phyloP scores from a whole-genome alignment of 2,113 vertebrate species.

The Columba janthina region DNA sequence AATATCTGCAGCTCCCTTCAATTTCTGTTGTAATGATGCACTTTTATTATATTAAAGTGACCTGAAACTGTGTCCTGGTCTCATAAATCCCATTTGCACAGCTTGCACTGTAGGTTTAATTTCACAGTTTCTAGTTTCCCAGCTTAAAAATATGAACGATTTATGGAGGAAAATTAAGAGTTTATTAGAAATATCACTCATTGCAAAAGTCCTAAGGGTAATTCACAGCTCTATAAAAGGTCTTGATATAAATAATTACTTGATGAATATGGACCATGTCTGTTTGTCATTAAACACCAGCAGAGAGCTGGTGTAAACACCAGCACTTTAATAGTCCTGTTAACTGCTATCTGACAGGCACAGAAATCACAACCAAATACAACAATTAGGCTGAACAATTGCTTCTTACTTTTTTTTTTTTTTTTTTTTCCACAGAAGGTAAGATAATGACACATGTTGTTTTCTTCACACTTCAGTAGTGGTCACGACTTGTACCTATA shows the following conservation, averaged over 20 bases:
- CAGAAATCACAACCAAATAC: constrained; percentile 7
- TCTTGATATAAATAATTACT: constrained; percentile 70
- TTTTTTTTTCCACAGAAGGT: constrained; percentile 1
- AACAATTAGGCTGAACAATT: constrained; percentile 45
- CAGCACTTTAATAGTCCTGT: constrained; percentile 59
- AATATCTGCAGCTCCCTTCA: constrained; percentile 29
- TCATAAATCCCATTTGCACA: constrained; percentile 54
- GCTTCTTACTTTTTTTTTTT: neutral
- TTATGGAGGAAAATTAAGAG: constrained; percentile 64
- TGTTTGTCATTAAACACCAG: constrained; percentile 74
- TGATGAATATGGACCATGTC: constrained; percentile 60
- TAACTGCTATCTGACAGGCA: constrained; percentile 50
- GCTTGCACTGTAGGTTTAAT: constrained; percentile 73
- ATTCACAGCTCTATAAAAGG: constrained; percentile 68
- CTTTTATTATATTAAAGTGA: constrained; percentile 59
- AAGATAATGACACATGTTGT: constrained; percentile 18
- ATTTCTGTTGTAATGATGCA: constrained; percentile 34
- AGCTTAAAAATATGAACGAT: constrained; percentile 66
- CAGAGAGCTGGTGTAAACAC: constrained; percentile 73
- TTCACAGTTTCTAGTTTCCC: constrained; percentile 79
- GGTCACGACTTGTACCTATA: neutral
- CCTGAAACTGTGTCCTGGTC: constrained; percentile 53
- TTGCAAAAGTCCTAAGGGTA: constrained; percentile 67
- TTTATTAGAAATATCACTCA: constrained; percentile 75
- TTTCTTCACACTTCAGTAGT: constrained; percentile 21